These are phyloP conservation scores for Machaerirhynchus nigripectus DNA, from an alignment of 2,113 vertebrate species.

Conservation along the genomic window DNA sequence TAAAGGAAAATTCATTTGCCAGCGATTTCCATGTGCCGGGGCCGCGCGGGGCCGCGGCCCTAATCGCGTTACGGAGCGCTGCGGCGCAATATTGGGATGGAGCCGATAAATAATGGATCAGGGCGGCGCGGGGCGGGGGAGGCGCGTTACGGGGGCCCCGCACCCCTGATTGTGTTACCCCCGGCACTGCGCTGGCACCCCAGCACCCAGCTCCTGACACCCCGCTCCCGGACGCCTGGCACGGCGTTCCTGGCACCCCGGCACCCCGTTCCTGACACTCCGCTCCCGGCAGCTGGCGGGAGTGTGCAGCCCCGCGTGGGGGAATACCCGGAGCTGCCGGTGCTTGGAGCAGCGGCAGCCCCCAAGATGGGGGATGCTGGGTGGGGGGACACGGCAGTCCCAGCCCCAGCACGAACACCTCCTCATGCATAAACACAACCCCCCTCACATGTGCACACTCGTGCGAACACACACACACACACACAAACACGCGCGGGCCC, in stretches of 20 bases:
- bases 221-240: neutral
- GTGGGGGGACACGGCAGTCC: accelerated
- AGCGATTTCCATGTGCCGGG: constrained; percentile 57
- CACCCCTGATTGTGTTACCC: neutral
- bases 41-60: neutral
- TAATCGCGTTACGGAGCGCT: constrained; percentile 41
- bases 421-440: accelerated
- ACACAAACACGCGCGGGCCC: accelerated
- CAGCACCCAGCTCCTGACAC: neutral
- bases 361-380: accelerated
- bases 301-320: accelerated
- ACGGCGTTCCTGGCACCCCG: neutral
- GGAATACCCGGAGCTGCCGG: neutral
- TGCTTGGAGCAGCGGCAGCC: neutral
- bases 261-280: neutral
- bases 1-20: constrained; percentile 68
- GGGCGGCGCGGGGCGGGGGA: neutral
- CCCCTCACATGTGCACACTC: no score
- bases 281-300: neutral
- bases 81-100: constrained; percentile 13
- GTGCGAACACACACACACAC: neutral
- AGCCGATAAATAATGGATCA: constrained; percentile 50
- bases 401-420: neutral
- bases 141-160: neutral
- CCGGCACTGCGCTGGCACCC: neutral